Conservation (phyloP, 2,113 vertebrate genomes). For the Epinephelus lanceolatus region DNA sequence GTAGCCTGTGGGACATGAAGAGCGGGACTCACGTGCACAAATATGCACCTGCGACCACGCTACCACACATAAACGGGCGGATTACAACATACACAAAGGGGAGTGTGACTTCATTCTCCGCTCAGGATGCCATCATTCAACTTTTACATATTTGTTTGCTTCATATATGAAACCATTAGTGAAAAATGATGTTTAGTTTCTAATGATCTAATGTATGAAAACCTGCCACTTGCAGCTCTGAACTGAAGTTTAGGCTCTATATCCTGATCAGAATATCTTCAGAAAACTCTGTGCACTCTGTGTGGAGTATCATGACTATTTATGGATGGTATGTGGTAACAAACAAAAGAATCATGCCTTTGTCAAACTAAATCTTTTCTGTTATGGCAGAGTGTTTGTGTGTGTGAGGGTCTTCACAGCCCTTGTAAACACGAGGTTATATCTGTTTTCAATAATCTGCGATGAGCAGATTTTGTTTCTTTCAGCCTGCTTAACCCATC, state of each 20-base stretch:
- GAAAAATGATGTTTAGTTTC: neutral
- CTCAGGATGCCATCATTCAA: too few relatives aligned
- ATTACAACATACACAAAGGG: too few relatives aligned
- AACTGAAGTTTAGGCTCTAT: neutral
- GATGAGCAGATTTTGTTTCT: slow-evolving; percentile 1
- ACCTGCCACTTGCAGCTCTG: neutral
- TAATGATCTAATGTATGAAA: neutral
- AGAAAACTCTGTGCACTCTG: neutral
- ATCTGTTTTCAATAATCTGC: slow-evolving; percentile 4
- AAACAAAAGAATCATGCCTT: neutral
- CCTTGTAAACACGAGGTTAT: neutral
- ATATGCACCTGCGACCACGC: too few relatives aligned
- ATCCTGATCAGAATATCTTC: neutral
- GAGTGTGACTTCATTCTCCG: too few relatives aligned
- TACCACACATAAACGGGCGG: too few relatives aligned
- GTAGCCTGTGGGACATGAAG: too few relatives aligned
- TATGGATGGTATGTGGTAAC: neutral
- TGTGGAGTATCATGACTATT: neutral
- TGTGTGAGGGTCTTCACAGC: neutral
- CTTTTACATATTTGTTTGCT: too few relatives aligned
- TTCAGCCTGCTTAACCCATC: neutral
- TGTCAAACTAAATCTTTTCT: neutral
- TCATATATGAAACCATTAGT: too few relatives aligned
- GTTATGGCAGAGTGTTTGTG: neutral
- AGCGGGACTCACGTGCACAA: too few relatives aligned